Conservation (phyloP, 1,140 invertebrate genomes). For the Macrobrachium nipponense region DNA sequence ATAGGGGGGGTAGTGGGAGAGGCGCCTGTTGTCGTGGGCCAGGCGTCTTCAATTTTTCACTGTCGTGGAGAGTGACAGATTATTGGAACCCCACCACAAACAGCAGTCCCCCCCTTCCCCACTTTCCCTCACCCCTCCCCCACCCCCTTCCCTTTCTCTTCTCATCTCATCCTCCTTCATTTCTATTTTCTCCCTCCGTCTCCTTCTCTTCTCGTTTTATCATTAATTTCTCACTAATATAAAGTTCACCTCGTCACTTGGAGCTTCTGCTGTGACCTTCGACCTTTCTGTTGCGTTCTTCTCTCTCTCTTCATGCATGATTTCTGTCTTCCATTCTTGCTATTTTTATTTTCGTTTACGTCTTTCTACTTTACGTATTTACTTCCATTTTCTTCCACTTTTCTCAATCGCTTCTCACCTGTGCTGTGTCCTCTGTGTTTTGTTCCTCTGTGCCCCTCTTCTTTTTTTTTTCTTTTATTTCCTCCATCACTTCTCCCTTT, state of each 20-base stretch:
- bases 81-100: slow-evolving; percentile 53
- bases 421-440: neutral
- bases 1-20: slow-evolving; percentile 4
- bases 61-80: slow-evolving; percentile 58
- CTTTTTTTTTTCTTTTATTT: neutral
- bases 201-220: neutral
- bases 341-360: too few relatives aligned
- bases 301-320: too few relatives aligned
- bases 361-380: neutral
- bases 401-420: neutral
- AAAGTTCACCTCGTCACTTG: too few relatives aligned
- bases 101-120: slow-evolving; percentile 19
- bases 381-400: neutral
- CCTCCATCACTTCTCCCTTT: neutral
- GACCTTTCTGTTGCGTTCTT: too few relatives aligned
- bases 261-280: too few relatives aligned
- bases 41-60: slow-evolving; percentile 54
- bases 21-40: slow-evolving; percentile 45
- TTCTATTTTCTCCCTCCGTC: neutral
- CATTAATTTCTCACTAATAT: too few relatives aligned
- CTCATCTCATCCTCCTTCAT: neutral
- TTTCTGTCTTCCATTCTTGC: too few relatives aligned
- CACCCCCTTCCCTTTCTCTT: neutral
- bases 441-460: neutral
- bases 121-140: neutral